Evolutionary conservation across 2,888 invertebrate species (phyloP).

Genomic region (Schizaphis graminum): DNA sequence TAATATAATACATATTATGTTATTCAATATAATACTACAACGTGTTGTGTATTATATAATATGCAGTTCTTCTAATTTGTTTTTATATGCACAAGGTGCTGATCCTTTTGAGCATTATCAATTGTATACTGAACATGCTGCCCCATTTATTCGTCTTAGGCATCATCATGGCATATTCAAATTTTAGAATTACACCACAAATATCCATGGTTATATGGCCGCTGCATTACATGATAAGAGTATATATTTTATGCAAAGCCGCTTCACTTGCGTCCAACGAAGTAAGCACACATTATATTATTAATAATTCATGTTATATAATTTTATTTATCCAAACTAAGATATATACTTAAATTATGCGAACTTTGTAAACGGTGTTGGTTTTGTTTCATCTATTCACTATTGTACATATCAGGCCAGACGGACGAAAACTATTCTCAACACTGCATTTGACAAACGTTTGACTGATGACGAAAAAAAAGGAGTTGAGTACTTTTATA

Average conservation of each 20-base stretch:
- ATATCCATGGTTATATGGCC: conserved; percentile 66
- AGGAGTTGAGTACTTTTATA: conserved; percentile 38
- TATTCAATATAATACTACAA: not conserved
- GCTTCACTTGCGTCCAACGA: conserved; percentile 65
- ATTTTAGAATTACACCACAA: conserved; percentile 65
- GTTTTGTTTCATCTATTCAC: not conserved
- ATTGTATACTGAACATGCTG: conserved; percentile 63
- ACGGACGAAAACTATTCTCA: conserved; percentile 33
- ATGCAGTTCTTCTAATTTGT: not conserved
- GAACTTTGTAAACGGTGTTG: not conserved
- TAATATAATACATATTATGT: too few species aligned
- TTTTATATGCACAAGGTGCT: conserved; percentile 44
- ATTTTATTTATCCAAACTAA: not conserved
- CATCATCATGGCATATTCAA: conserved; percentile 66
- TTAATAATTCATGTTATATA: not conserved
- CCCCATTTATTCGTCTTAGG: conserved; percentile 67
- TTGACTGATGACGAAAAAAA: conserved; percentile 35
- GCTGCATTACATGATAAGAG: conserved; percentile 59
- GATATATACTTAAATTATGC: not conserved
- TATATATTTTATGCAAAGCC: conserved; percentile 65
- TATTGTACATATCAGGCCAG: conserved; percentile 19
- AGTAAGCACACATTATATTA: conserved; percentile 38
- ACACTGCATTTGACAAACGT: conserved; percentile 1
- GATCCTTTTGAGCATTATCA: conserved; percentile 65
- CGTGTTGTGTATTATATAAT: not conserved